A percentile compares a stretch with the other conserved stretches of the same genome.
Evolutionary conservation across 2,113 vertebrate genomes (phyloP).

Genomic region (Desmodus rotundus): DNA sequence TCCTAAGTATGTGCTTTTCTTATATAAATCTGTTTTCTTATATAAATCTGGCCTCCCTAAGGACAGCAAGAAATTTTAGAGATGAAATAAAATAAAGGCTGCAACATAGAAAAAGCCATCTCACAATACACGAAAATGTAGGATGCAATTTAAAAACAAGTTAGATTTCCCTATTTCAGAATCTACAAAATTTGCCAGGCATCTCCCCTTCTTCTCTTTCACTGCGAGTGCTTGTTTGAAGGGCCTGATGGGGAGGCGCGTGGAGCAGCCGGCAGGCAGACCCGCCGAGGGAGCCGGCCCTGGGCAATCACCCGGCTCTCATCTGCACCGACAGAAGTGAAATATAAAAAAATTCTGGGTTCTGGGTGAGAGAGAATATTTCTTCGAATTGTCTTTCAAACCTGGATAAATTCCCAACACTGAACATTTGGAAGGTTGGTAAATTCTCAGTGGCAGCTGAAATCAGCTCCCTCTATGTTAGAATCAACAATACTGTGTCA

Average conservation of each 20-base stretch:
- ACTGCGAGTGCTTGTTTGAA: rapidly evolving
- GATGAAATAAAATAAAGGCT: slow-evolving; percentile 12
- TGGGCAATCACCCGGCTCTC: neutral
- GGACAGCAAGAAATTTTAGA: neutral
- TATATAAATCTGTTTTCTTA: slow-evolving; percentile 28
- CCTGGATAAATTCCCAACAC: neutral
- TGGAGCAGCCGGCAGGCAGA: neutral
- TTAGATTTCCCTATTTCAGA: neutral
- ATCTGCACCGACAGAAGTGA: neutral
- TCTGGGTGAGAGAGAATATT: neutral
- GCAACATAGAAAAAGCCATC: neutral
- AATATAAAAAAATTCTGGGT: neutral
- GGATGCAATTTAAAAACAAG: neutral
- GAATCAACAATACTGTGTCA: neutral
- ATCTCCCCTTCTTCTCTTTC: neutral
- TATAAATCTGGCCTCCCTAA: slow-evolving; percentile 8
- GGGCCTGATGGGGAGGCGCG: neutral
- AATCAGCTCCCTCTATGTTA: neutral
- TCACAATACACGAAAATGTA: neutral
- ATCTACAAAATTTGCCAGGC: neutral
- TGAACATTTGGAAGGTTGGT: neutral
- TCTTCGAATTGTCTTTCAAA: neutral
- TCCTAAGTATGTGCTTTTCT: neutral
- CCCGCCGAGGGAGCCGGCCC: neutral
- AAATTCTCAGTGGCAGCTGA: neutral